Evolutionary conservation across 1,140 invertebrate genomes (phyloP), one percentile per base, ranked within the genome.

Genomic region (Platyura marginata): DNA sequence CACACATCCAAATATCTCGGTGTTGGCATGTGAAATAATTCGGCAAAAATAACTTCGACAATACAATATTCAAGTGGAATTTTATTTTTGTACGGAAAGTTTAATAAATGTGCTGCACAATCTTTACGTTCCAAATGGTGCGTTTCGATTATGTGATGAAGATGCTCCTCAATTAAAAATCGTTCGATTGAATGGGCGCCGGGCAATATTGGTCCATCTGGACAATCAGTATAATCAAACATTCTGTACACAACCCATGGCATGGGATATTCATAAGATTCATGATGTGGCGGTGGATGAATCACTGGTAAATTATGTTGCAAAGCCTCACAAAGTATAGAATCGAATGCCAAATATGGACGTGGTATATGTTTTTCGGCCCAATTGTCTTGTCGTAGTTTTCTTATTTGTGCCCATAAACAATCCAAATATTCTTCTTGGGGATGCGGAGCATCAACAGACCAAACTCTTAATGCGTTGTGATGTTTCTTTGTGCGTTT

Each of bases 391-490:
- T 84, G 79, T 32, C 83, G 74, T 13, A 98, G 63, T 56, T 97
- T 95, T 46, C 82, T 52, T 23, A 94, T 80, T 65, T 98, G 94
- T 4, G 87, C 83, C 92, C 92, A 98, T 1, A 98, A 68, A 54
- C 92, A 96, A 56, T 98, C 94, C 42, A 99, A 66, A 62, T 98
- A 98, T 67, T 99, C 95, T 67, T 98, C 94, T 62, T 98, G 94
- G 1, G 90, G 81, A 68, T 97, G 92, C 25, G 90, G 91, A 3
- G 78, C 75, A 57, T 94, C 88, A 40, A 77, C 75, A 2, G 80
- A 77, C 93, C 94, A 98, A 1, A 98, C 89, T 64, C 86, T 72
- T 32, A 98, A 64, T 15, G 89, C 84, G 46, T 81, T 78, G 46
- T 88, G 79, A 63, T 97, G 91, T 54, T 88, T 88, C 53, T 93